These are phyloP conservation scores for Macroglossus sobrinus DNA, from an alignment of 2,113 vertebrate genomes.

Conservation along the genomic window DNA sequence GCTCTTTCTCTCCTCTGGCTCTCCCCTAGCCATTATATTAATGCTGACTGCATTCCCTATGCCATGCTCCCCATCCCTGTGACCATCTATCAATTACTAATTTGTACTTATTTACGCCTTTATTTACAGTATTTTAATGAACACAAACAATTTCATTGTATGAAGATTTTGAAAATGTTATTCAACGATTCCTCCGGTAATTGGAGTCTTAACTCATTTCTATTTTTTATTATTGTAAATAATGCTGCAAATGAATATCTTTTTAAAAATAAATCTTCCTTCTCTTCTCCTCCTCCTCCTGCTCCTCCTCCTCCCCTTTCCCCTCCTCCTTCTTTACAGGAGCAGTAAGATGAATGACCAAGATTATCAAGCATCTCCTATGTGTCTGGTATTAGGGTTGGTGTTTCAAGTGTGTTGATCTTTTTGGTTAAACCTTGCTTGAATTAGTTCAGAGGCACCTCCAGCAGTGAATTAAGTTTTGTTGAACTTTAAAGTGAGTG, in stretches of 20 bases:
- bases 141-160: neutral
- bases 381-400: neutral
- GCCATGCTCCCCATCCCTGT: too few relatives aligned
- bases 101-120: neutral
- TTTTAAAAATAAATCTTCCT: neutral
- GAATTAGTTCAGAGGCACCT: neutral
- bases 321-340: neutral
- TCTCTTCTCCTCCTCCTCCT: neutral
- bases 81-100: too few relatives aligned
- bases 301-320: fast-evolving
- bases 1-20: too few relatives aligned
- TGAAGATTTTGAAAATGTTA: neutral
- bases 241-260: neutral
- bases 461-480: neutral
- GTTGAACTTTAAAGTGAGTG: neutral
- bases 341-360: neutral
- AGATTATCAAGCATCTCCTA: neutral
- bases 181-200: neutral
- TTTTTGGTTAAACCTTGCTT: neutral
- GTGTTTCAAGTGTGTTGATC: neutral
- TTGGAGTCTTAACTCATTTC: neutral
- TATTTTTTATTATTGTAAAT: neutral
- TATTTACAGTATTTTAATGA: neutral
- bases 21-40: too few relatives aligned
- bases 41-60: too few relatives aligned